These are phyloP conservation scores for fruit fly (Drosophila melanogaster) DNA, from an alignment of 1,140 invertebrate genomes.

Conservation along the genomic window Release_6_plus_ISO1_MT NT_033777.3:15677001-15677500, in stretches of 20 bases:
- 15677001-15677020: slow-evolving; percentile 48
- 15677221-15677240: too few species aligned
- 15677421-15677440: slow-evolving; percentile 15
- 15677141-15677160: slow-evolving; percentile 27
- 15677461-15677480: slow-evolving; percentile 22
- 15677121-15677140: slow-evolving; percentile 55
- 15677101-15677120: slow-evolving; percentile 3
- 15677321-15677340: slow-evolving; percentile 10
- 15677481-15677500: slow-evolving; percentile 82
- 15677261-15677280: background rate
- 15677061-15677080: slow-evolving; percentile 53
- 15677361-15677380: slow-evolving; percentile 25
- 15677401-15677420: slow-evolving; percentile 79
- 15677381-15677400: slow-evolving; percentile 69
- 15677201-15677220: background rate
- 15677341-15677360: slow-evolving; percentile 33
- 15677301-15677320: slow-evolving; percentile 4
- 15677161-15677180: slow-evolving; percentile 11
- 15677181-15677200: background rate
- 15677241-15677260: background rate
- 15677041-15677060: slow-evolving; percentile 30
- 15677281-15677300: background rate
- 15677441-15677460: slow-evolving; percentile 37
- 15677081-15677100: slow-evolving; percentile 60
- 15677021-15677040: slow-evolving; percentile 34